Base-by-base conservation (phyloP, 2,113 vertebrate species). In the Tyrannus savana region DNA sequence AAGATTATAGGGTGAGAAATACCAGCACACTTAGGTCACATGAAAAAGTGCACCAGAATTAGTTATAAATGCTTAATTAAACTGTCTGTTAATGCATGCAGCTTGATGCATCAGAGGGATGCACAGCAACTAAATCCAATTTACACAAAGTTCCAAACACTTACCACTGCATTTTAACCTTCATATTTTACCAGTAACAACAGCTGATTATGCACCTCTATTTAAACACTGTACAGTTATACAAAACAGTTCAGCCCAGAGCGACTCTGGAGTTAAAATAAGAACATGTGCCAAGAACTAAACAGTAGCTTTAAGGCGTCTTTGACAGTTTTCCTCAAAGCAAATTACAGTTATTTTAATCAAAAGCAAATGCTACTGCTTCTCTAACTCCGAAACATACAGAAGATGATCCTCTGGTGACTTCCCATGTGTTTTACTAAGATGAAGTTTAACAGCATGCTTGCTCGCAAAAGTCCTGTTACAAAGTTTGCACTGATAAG, bases 391-490 rank as follows among this genome's bases (percentile, higher is more conserved):
- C 4, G 98, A 98, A 93, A 99, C 99, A 17, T 99, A 99, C 97
- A 99, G 98, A 90, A 99, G 99, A 96, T 99, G 99, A 97, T 99
- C 99, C 97, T 99, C 99, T 0, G 99, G 99, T 59, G 99, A 99
- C 96, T 99, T 99, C 77, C 99, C 99, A 16, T 99, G 99, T 94
- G 99, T 99, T 98, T 99, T 99, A 97, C 99, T 99, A 98, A 99
- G 98, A 98, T 99, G 99, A 84, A 99, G 99, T 97, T 99, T 99
- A 86, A 99, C 99, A 6, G 99, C 99, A 35, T 99, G 99, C 98
- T 99, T 99, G 98, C 99, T 99, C 3, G 99, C 99, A 99, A 99
- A 99, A 98, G 99, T 99, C 98, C 99, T 99, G 95, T 99, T 99
- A 97, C 99, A 99, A 90, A 99, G 99, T 98, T 99, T 99, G 97